Percentiles rank a stretch among this genome's conserved stretches.
Evolutionary conservation across 1,140 invertebrate genomes (phyloP).

Genomic region (Drosophila murphyi): DNA sequence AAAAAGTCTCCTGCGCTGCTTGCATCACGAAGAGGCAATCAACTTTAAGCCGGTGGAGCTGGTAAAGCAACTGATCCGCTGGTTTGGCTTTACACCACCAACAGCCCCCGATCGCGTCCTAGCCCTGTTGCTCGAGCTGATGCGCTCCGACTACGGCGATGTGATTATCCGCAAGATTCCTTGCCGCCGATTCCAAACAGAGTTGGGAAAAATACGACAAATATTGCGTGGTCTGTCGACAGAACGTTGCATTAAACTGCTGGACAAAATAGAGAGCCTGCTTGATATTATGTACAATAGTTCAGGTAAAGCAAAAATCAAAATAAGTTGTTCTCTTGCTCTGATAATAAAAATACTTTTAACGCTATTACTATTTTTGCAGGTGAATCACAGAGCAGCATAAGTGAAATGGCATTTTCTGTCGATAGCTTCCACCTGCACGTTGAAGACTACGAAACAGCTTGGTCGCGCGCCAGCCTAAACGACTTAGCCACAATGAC

Average conservation of each 20-base stretch:
- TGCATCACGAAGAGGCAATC: conserved; percentile 48
- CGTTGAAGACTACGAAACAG: conserved; percentile 51
- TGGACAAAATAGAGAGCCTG: conserved; percentile 54
- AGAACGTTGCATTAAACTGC: conserved; percentile 30
- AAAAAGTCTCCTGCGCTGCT: conserved; percentile 55
- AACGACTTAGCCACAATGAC: conserved; percentile 61
- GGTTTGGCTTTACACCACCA: conserved; percentile 61
- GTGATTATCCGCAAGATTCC: conserved; percentile 55
- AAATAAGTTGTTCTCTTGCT: not conserved
- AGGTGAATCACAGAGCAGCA: conserved; percentile 4
- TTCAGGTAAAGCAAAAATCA: conserved; percentile 6
- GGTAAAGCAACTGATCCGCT: conserved; percentile 77
- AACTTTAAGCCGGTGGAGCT: conserved; percentile 63
- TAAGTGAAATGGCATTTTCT: not conserved
- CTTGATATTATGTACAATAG: conserved; percentile 15
- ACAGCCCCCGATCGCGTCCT: conserved; percentile 59
- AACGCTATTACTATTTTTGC: not conserved
- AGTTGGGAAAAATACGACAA: conserved; percentile 60
- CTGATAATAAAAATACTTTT: no score
- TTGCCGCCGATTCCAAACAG: conserved; percentile 43
- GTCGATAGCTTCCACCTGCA: conserved; percentile 11
- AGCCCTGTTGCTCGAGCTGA: conserved; percentile 58
- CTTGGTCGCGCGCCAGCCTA: conserved; percentile 53
- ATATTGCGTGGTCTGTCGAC: conserved; percentile 25
- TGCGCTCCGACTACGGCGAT: conserved; percentile 56